A percentile compares a stretch with the other conserved stretches of the same genome.
phyloP scores from a whole-genome alignment of 2,113 vertebrate species.

The Holacanthus passer region DNA sequence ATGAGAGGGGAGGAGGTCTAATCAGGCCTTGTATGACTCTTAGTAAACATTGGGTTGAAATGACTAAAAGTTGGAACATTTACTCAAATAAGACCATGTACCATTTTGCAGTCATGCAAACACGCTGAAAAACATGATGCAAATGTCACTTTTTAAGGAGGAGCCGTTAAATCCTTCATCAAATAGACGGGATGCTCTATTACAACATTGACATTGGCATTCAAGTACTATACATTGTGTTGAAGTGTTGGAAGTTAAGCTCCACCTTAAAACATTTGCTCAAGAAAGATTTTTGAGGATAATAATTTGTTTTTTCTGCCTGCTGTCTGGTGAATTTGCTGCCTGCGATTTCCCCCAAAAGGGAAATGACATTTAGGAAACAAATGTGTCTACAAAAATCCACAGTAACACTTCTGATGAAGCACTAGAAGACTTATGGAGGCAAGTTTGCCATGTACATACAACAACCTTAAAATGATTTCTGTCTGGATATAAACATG shows the following conservation, averaged over 20 bases:
- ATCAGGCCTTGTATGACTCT: not conserved
- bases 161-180: not conserved
- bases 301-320: not conserved
- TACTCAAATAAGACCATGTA: not conserved
- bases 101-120: not conserved
- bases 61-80: too few species aligned
- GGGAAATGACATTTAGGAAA: not conserved
- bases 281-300: not conserved
- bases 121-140: not conserved
- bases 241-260: too few species aligned
- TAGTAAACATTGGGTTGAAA: not conserved
- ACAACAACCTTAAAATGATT: not conserved
- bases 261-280: not conserved
- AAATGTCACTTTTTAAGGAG: not conserved
- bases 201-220: too few species aligned
- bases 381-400: not conserved
- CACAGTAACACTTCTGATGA: not conserved
- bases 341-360: not conserved
- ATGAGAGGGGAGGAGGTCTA: too few species aligned
- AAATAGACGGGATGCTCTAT: not conserved
- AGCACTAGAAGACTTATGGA: not conserved
- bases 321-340: not conserved
- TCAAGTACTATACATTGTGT: not conserved
- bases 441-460: too few species aligned
- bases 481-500: not conserved